These are phyloP conservation scores for Papilio gigon DNA, from an alignment of 2,888 invertebrate genomes.

Conservation along the genomic window DNA sequence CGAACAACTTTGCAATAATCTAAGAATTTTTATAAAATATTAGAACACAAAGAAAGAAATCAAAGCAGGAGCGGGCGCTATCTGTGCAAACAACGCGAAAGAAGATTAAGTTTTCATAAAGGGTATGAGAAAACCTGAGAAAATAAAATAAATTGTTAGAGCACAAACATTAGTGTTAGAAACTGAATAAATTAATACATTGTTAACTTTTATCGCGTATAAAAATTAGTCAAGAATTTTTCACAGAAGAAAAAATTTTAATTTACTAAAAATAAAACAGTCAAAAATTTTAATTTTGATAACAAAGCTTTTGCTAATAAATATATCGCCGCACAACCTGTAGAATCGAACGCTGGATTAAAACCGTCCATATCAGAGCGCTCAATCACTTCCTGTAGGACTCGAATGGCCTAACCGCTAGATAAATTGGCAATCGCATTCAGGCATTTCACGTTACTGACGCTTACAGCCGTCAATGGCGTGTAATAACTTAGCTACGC, in stretches of 20 bases:
- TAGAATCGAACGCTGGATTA: constrained; percentile 17
- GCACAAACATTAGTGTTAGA: constrained; percentile 1
- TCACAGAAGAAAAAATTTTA: no score
- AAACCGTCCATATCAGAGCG: constrained; percentile 26
- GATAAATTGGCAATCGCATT: constrained; percentile 41
- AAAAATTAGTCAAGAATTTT: no score
- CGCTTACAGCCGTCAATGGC: constrained; percentile 38
- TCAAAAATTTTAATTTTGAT: background rate
- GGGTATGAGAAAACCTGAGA: constrained; percentile 15
- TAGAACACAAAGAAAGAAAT: constrained; percentile 14
- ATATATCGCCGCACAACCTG: constrained; percentile 11
- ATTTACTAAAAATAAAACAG: background rate
- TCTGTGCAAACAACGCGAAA: constrained; percentile 22
- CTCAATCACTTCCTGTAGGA: constrained; percentile 26
- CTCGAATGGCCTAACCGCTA: constrained; percentile 36
- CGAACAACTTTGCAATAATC: constrained; percentile 10
- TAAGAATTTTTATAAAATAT: constrained; percentile 18
- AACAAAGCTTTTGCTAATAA: background rate
- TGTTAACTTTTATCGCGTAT: background rate
- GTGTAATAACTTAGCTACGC: constrained; percentile 37
- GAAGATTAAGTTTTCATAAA: constrained; percentile 26
- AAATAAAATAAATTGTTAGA: constrained; percentile 1
- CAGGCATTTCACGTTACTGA: constrained; percentile 38
- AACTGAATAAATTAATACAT: background rate
- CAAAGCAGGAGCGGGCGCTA: constrained; percentile 10